Evolutionary conservation across 1,140 invertebrate species (phyloP), one percentile per base, ranked within the genome.

Genomic region (Harpegnathos saltator): DNA sequence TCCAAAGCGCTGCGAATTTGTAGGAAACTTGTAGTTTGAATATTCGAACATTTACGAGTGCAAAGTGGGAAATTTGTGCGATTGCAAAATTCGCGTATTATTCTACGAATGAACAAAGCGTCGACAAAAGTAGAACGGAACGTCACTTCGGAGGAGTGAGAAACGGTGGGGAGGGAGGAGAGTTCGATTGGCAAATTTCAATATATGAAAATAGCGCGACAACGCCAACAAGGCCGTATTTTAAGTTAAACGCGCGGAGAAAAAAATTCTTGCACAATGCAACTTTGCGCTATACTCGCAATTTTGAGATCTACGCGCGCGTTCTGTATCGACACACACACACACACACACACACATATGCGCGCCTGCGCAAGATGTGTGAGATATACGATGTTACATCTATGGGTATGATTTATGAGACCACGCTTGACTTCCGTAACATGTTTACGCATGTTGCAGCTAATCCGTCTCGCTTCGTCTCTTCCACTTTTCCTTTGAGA

Each of bases 321-420:
- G 29, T 29, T 44, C 24, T 29, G 48, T 24, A 29, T 4, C 73
- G 48, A 26, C 14, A 63, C 26, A 33, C 29, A 44, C 38, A 44
- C 38, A 44, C 3, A 44, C 38, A 44, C 38, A 9, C 38, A 44
- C 19, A 29, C 65, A 58, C 29, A 29, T 48, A 52, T 22, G 52
- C 52, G 52, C 65, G n/a, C 72, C 54, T 11, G 9, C 11, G 38
- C 3, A 44, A 44, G 22, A 33, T 74, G 78, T 75, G 78, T 33
- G 29, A n/a, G n/a, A n/a, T n/a, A n/a, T 48, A 63, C 59, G 50
- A n/a, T n/a, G 38, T 81, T 72, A 80, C 72, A 82, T 62, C 83
- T 56, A 48, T 71, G 66, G 69, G 62, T 56, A 54, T 86, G 83
- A 86, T 88, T 84, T 84, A 88, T 80, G 77, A 77, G 77, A 82